Evolutionary conservation across 1,140 invertebrate species (phyloP).

Genomic region (Rhynchophorus ferrugineus): DNA sequence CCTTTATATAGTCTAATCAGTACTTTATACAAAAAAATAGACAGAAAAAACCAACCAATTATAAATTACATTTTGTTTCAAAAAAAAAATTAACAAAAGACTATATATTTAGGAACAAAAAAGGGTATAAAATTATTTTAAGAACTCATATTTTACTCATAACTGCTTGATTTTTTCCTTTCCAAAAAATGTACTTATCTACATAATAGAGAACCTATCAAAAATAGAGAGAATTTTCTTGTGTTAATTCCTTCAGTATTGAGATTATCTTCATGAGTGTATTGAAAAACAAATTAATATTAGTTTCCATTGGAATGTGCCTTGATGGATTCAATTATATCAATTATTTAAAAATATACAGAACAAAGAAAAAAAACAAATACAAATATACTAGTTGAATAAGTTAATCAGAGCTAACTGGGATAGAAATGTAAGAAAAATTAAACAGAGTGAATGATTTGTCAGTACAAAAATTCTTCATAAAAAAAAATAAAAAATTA

Average conservation of each 20-base stretch:
- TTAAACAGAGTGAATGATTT: no score
- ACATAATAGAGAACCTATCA: slow-evolving; percentile 12
- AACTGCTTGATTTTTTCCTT: slow-evolving; percentile 6
- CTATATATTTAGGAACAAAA: background rate
- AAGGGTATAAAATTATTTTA: slow-evolving; percentile 10
- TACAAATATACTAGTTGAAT: no score
- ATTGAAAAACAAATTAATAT: slow-evolving; percentile 12
- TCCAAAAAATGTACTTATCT: slow-evolving; percentile 8
- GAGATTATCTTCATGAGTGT: slow-evolving; percentile 5
- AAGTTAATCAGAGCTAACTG: no score
- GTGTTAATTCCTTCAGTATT: slow-evolving; percentile 1
- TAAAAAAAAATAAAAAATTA: no score
- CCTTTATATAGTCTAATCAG: slow-evolving; percentile 29
- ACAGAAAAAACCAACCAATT: slow-evolving; percentile 27
- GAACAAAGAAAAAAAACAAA: background rate
- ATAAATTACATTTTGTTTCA: slow-evolving; percentile 9
- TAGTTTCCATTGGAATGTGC: slow-evolving; percentile 20
- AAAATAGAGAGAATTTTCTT: slow-evolving; percentile 9
- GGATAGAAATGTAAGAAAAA: no score
- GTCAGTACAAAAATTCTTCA: no score
- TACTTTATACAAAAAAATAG: slow-evolving; percentile 35
- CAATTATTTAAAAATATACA: slow-evolving; percentile 1
- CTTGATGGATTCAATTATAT: slow-evolving; percentile 11
- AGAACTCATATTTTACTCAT: no score
- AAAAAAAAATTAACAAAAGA: background rate